Base-by-base conservation (phyloP, 2,113 vertebrate species). In the Rhineura floridana region DNA sequence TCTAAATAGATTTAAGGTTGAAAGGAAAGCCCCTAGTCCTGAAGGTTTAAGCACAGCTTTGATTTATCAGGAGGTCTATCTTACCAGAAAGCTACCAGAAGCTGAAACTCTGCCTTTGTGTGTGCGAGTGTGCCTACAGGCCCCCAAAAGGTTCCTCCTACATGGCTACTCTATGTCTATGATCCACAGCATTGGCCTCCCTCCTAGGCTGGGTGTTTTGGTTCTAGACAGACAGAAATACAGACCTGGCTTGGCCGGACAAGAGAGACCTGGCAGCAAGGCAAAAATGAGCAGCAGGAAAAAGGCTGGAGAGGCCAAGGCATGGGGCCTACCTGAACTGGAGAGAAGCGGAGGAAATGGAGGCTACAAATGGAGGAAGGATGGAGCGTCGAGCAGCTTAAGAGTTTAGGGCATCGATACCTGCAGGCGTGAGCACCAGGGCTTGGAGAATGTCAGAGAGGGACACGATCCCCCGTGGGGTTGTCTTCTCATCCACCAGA, bases 371-470 rank as follows among this genome's bases (percentile, higher is more conserved):
- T 93, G 95, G 81, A 95, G 92, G 91, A 83, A 93, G 93, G 93
- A 92, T 0, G 85, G 89, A 94, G 91, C 93, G 2, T 83, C 92
- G 59, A 0, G 0, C 88, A 91, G 72, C 95, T 95, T 97, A 98
- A 93, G 98, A 97, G 90, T 96, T 92, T 94, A 99, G 98, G 91
- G 98, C 97, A 17, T 99, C 97, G 17, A 99, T 98, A 88, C 99
- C 98, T 93, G 98, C 98, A 0, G 98, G 99, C 89, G 98, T 97
- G 93, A 99, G 97, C 84, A 99, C 98, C 95, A 99, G 96, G 5
- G 98, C 98, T 97, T 99, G 99, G 89, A 99, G 98, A 88, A 99
- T 98, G 97, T 99, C 99, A 0, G 99, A 99, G 75, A 99, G 98
- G 79, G 99, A 99, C 90, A 99, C 83, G 85, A 99, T 98, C 39